Evolutionary conservation across 2,888 invertebrate genomes (phyloP), one percentile per base, ranked within the genome.

Genomic region (Aporophyla lueneburgensis): DNA sequence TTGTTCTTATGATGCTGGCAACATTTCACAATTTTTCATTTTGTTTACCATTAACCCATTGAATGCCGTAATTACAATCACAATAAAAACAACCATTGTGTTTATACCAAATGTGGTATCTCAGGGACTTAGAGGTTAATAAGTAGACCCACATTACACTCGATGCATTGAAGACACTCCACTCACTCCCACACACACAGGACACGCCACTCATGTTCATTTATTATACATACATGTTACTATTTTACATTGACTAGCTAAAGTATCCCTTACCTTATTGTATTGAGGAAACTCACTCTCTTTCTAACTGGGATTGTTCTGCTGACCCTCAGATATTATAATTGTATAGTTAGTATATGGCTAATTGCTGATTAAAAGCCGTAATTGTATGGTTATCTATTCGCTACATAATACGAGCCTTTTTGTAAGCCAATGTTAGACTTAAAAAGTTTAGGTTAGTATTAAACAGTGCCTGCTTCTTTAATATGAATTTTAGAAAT

Each of bases 391-490:
- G 10, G 33, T 10, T 63, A 24, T 63, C 53, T 67, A 68, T 40
- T 4, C 4, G 27, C 69, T 62, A 62, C 65, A 27, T 63, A 33
- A 7, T 49, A 43, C 10, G 24, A 66, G 43, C 10, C n/a, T 16
- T 9, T 27, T 9, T 51, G 73, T 73, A 51, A 27, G 49, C 16
- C 43, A 59, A 43, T 51, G 27, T 59, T 71, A 33, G 24, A 58
- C 71, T 71, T 24, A 12, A 27, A 65, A 14, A 1, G 5, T 21
- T 2, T 21, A 33, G 12, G 27, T 62, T 16, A 33, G n/a, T 46
- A 12, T n/a, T 40, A 63, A 46, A 21, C 61, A 63, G 43, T 51
- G 76, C 54, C 74, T 49, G 33, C 24, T 33, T 54, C 12, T 19
- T 33, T 43, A 53, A 21, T 24, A 40, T 40, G 2, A 24, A 63